Evolutionary conservation across 2,113 vertebrate genomes (phyloP).

Genomic region (Centropus unirufus): DNA sequence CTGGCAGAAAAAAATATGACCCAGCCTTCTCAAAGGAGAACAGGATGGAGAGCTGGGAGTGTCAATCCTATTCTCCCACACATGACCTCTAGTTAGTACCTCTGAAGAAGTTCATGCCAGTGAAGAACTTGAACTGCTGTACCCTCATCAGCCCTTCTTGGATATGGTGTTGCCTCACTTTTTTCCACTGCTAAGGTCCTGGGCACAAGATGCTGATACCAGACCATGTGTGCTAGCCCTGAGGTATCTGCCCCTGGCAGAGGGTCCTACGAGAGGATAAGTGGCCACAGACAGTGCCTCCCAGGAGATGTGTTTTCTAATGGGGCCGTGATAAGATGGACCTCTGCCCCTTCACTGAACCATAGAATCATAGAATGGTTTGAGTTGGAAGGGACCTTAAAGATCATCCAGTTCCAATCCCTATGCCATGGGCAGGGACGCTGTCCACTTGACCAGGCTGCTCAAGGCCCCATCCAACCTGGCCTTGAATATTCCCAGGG

Average conservation of each 20-base stretch:
- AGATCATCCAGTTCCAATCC: too few species aligned
- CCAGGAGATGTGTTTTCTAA: background rate
- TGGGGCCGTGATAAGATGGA: background rate
- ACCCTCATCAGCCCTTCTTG: background rate
- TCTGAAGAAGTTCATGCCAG: background rate
- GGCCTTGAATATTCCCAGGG: too few species aligned
- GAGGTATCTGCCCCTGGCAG: background rate
- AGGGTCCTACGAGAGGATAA: background rate
- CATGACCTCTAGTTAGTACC: background rate
- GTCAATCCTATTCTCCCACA: background rate
- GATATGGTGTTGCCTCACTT: accelerated
- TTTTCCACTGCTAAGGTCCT: accelerated
- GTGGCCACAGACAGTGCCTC: accelerated
- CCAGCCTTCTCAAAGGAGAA: background rate
- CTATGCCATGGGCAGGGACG: too few species aligned
- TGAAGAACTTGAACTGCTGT: background rate
- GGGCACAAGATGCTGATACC: too few species aligned
- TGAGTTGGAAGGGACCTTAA: too few species aligned
- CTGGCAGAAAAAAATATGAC: background rate
- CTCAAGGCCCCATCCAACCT: too few species aligned
- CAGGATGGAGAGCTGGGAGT: background rate
- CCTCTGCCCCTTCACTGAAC: too few species aligned
- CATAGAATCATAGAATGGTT: too few species aligned
- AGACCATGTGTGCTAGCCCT: background rate
- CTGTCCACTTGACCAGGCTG: too few species aligned